Evolutionary conservation across 2,888 invertebrate genomes (phyloP).

Genomic region (Cantharis nigra): DNA sequence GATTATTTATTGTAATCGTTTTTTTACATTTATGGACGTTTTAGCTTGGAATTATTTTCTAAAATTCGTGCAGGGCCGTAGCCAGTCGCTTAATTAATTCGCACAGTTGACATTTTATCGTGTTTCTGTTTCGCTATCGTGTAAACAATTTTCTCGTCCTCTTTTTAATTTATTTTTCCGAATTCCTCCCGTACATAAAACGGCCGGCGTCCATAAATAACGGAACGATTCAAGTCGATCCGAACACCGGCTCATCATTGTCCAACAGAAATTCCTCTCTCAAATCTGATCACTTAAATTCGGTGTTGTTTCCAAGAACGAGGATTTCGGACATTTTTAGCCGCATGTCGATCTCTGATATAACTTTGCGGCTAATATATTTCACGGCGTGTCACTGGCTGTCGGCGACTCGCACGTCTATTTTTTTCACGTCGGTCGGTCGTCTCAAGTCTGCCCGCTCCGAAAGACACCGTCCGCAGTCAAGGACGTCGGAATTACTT

Average conservation of each 20-base stretch:
- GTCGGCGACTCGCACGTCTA: constrained; percentile 41
- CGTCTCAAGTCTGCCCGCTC: constrained; percentile 33
- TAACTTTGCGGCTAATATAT: constrained; percentile 51
- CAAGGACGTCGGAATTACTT: constrained; percentile 38
- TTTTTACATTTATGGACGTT: background rate
- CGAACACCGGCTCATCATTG: constrained; percentile 27
- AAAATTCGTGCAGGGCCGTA: background rate
- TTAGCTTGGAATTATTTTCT: background rate
- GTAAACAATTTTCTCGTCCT: background rate
- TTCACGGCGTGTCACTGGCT: constrained; percentile 46
- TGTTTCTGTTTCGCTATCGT: background rate
- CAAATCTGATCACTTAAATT: constrained; percentile 39
- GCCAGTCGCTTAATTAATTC: background rate
- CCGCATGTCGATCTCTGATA: constrained; percentile 49
- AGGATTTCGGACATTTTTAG: constrained; percentile 44
- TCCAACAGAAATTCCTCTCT: constrained; percentile 39
- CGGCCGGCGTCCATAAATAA: background rate
- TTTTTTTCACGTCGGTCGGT: constrained; percentile 41
- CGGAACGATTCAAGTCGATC: background rate
- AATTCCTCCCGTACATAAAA: background rate
- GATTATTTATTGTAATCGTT: background rate
- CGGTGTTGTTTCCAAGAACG: constrained; percentile 45
- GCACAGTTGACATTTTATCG: background rate
- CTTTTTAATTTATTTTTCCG: background rate
- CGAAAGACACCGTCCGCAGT: constrained; percentile 30